Evolutionary conservation across 2,888 invertebrate genomes (phyloP), one percentile per base, ranked within the genome.

Genomic region (Calameuta filiformis): DNA sequence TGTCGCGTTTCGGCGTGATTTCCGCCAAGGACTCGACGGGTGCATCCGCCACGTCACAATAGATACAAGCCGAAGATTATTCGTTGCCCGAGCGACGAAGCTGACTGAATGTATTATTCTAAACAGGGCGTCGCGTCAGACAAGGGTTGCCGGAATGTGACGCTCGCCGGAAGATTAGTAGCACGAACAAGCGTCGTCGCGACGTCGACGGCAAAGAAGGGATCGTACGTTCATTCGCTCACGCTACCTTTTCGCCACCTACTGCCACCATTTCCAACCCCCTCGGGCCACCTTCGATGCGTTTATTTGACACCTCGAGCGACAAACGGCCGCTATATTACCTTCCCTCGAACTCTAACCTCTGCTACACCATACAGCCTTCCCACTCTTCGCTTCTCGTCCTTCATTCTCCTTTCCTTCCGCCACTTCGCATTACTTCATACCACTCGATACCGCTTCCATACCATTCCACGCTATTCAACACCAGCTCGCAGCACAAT

Each of bases 321-420:
- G 90, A 90, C 89, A 89, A 90, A 90, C 89, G 88, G 88, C 88
- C 85, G 85, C 86, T 89, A 90, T 90, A 90, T 90, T 89, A 90
- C 89, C 87, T 89, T 87, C 85, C 85, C 83, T 84, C 84, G 83
- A 80, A 81, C 56, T 56, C 56, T 56, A 56, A 23, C 56, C 56
- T 56, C 23, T 56, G 73, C 76, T 74, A 75, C 34, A 30, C 76
- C 68, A 35, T 77, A 69, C 73, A 77, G 35, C 35, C 35, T n/a
- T 30, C 37, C 23, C 23, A 33, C 31, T 71, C 75, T 34, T 75
- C 69, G 71, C 74, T 73, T 68, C 68, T 35, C 73, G 11, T 56
- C 30, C 23, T 23, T 56, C 73, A 34, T 76, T 71, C 76, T 35
- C 37, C 71, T 73, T 40, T 76, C 69, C 37, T 71, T 69, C 76